phyloP scores from a whole-genome alignment of 1,140 invertebrate genomes.

The Cecropterus lyciades region DNA sequence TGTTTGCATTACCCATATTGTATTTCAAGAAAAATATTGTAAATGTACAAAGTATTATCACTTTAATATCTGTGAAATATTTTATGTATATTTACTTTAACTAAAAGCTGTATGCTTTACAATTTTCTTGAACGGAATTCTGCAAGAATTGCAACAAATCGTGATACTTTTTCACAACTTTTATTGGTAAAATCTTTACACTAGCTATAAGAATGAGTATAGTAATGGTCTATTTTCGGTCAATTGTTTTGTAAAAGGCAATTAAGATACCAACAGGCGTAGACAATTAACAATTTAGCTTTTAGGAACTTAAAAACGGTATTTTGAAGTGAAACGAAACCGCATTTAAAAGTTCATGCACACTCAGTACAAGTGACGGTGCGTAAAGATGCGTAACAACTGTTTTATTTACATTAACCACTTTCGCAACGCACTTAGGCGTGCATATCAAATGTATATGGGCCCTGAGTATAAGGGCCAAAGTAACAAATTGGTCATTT shows the following conservation, averaged over 20 bases:
- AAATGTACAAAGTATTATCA: too few species aligned
- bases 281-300: not conserved
- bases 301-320: not conserved
- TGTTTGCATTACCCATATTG: constrained; percentile 11
- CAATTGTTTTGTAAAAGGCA: not conserved
- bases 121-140: too few species aligned
- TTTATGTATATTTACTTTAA: too few species aligned
- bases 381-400: constrained; percentile 30
- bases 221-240: too few species aligned
- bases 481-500: too few species aligned
- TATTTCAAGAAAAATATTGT: not conserved
- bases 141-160: too few species aligned
- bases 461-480: too few species aligned
- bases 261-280: not conserved
- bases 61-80: too few species aligned
- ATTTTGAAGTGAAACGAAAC: constrained; percentile 11
- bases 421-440: constrained; percentile 58
- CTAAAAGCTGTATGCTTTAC: too few species aligned
- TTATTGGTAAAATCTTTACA: too few species aligned
- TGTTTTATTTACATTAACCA: constrained; percentile 35
- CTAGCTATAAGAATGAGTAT: too few species aligned
- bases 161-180: too few species aligned
- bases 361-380: constrained; percentile 6
- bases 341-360: constrained; percentile 11
- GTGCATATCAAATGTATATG: constrained; percentile 43